A percentile compares a stretch with the other conserved stretches of the same genome.
Conservation (phyloP, 2,888 invertebrate species). For the Himalopsyche kuldschensis region DNA sequence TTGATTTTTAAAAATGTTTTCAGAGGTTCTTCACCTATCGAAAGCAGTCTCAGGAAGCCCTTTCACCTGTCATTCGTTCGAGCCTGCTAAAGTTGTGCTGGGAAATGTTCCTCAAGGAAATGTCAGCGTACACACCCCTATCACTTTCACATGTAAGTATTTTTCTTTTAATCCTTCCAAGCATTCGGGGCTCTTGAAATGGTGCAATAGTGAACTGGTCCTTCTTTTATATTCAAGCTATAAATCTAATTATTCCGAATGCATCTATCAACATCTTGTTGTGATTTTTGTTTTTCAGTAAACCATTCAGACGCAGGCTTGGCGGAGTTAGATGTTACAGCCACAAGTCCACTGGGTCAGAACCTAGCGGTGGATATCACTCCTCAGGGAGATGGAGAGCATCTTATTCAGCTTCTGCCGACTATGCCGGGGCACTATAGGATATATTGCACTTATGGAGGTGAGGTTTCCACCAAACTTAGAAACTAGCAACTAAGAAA, state of each 20-base stretch:
- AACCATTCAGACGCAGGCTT: conserved; percentile 80
- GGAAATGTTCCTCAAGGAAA: conserved; percentile 75
- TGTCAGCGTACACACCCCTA: conserved; percentile 80
- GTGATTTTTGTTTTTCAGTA: conserved; percentile 56
- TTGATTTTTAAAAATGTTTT: conserved; percentile 46
- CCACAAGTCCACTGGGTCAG: conserved; percentile 84
- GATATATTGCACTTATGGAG: conserved; percentile 71
- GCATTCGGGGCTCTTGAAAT: too few species aligned
- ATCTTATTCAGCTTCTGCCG: conserved; percentile 82
- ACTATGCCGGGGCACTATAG: conserved; percentile 78
- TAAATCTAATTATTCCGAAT: too few species aligned
- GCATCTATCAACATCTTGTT: too few species aligned
- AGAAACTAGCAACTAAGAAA: too few species aligned
- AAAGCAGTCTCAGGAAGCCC: conserved; percentile 92
- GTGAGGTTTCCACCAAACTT: conserved; percentile 42
- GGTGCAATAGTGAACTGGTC: too few species aligned
- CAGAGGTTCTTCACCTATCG: conserved; percentile 88
- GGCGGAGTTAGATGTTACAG: conserved; percentile 84
- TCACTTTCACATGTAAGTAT: conserved; percentile 74
- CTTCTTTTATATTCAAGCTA: too few species aligned
- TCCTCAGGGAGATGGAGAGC: conserved; percentile 69
- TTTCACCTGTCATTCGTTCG: conserved; percentile 90
- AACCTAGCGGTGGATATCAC: conserved; percentile 78
- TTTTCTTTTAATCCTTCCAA: too few species aligned
- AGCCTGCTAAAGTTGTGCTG: conserved; percentile 79